Evolutionary conservation across 1,140 invertebrate species (phyloP), one percentile per base, ranked within the genome.

Genomic region (Habropoda laboriosa): DNA sequence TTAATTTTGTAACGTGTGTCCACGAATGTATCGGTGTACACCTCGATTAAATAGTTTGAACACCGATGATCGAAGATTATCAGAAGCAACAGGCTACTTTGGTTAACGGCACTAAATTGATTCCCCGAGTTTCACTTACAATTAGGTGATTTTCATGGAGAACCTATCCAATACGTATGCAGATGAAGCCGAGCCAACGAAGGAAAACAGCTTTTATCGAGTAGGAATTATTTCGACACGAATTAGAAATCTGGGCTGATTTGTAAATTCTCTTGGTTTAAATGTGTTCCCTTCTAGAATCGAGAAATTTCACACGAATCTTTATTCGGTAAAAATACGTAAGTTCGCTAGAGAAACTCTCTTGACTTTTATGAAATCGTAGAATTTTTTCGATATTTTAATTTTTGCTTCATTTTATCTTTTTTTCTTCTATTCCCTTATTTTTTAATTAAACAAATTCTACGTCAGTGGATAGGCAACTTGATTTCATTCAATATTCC

Each of bases 41-140:
- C 8, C 10, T 53, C 66, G 45, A 53, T 51, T 53, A 35, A 70
- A 55, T 32, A 66, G 13, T 60, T 68, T 5, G n/a, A 49, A 57
- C 24, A 3, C 5, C 18, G 13, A 12, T 53, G 13, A 27, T 24
- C 16, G 55, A 49, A 45, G 35, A 18, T 75, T 55, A 66, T 55
- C 45, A 3, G 38, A 38, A 45, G 18, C 40, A 45, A 12, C 10
- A 6, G 40, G 45, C 63, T 35, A 2, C 2, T 42, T 64, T n/a
- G 49, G n/a, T n/a, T 35, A 55, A 42, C 12, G 21, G 13, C 27
- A 30, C n/a, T 51, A 30, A 40, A 78, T 71, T 10, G 38, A 60
- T 30, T 47, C 12, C 3, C n/a, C n/a, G 10, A 47, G 1, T 16
- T 49, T 30, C 38, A 18, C 42, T 71, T 55, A 58, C 10, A 7